Percentiles rank a stretch among this genome's conserved stretches.
These are phyloP conservation scores for Neosilurus hyrtlii DNA, from an alignment of 2,797 vertebrate genomes.

Conservation along the genomic window DNA sequence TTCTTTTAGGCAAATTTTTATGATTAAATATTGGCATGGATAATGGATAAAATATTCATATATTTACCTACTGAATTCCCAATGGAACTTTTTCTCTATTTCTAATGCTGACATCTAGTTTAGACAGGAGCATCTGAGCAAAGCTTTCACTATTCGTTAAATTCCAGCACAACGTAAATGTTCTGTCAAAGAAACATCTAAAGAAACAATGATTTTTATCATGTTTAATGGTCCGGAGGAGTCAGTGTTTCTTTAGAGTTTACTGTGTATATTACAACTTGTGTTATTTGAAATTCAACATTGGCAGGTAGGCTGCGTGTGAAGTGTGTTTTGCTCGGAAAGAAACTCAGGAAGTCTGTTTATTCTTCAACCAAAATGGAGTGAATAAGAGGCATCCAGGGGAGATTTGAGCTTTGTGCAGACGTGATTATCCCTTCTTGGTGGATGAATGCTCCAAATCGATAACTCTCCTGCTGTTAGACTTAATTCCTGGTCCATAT, in stretches of 20 bases:
- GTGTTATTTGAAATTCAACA: constrained; percentile 7
- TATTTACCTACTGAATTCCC: not conserved
- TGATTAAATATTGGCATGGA: not conserved
- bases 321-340: not conserved
- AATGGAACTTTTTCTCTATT: not conserved
- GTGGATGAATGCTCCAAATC: constrained; percentile 36
- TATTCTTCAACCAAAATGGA: constrained; percentile 45
- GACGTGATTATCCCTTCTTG: constrained; percentile 36
- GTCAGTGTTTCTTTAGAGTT: not conserved
- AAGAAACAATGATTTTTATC: constrained; percentile 1
- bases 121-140: not conserved
- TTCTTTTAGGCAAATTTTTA: not conserved
- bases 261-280: not conserved
- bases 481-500: constrained; percentile 32
- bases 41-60: not conserved
- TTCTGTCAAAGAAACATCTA: not conserved
- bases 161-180: not conserved
- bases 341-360: constrained; percentile 32
- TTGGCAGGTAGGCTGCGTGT: not conserved
- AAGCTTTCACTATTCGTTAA: not conserved
- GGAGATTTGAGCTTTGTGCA: constrained; percentile 42
- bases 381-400: constrained; percentile 32
- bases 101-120: not conserved
- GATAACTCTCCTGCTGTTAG: constrained; percentile 34
- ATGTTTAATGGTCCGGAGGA: not conserved